phyloP scores from a whole-genome alignment of 2,888 invertebrate species.

The Diadegma fenestrale region DNA sequence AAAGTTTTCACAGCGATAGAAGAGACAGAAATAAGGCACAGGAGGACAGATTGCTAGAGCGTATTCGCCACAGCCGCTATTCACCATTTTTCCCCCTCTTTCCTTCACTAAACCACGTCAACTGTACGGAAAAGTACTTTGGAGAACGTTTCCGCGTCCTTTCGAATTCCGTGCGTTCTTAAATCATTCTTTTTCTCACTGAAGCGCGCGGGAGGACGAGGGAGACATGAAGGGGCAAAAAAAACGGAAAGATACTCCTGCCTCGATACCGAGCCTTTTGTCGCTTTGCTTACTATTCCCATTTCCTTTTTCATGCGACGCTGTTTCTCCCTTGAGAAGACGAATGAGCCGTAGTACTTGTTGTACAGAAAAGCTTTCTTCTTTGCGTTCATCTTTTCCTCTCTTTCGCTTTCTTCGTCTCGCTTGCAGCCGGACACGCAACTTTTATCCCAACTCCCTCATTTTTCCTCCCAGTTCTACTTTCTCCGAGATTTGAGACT shows the following conservation, averaged over 20 bases:
- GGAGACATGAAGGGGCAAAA: conserved; percentile 3
- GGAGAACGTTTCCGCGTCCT: conserved; percentile 60
- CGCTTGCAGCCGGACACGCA: conserved; percentile 61
- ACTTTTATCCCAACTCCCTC: conserved; percentile 40
- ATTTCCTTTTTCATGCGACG: conserved; percentile 32
- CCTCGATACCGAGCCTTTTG: conserved; percentile 54
- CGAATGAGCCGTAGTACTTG: conserved; percentile 50
- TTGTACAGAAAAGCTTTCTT: conserved; percentile 20
- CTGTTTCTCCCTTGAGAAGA: conserved; percentile 46
- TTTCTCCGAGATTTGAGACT: not conserved
- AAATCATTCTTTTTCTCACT: conserved; percentile 65
- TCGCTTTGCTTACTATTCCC: conserved; percentile 40
- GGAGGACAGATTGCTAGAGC: conserved; percentile 33
- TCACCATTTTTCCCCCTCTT: not conserved
- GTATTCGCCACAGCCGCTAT: conserved; percentile 4
- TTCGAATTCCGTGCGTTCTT: conserved; percentile 58
- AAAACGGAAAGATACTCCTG: conserved; percentile 12
- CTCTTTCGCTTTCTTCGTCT: conserved; percentile 6
- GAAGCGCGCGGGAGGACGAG: not conserved
- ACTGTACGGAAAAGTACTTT: conserved; percentile 62
- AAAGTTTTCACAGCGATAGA: conserved; percentile 32
- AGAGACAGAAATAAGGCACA: conserved; percentile 42
- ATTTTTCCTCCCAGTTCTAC: not conserved
- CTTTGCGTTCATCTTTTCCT: not conserved
- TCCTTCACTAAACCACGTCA: conserved; percentile 44